A percentile compares a stretch with the other conserved stretches of the same genome.
phyloP scores from a whole-genome alignment of 1,140 invertebrate species.

The Drosophila pachea region DNA sequence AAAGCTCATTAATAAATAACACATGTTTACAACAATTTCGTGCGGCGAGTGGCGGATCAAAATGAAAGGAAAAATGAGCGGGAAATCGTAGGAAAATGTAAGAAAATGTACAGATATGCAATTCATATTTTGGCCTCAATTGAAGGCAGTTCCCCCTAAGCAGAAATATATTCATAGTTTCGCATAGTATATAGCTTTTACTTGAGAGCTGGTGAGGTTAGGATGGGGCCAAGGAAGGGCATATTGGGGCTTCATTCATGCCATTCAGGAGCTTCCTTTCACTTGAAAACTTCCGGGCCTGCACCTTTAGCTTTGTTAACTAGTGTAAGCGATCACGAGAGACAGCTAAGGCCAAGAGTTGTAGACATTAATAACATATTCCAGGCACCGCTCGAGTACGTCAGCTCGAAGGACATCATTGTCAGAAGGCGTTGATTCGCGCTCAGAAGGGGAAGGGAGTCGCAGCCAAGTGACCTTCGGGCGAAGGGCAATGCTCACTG shows the following conservation, averaged over 20 bases:
- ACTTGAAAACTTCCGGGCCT: background rate
- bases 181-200: too few relatives aligned
- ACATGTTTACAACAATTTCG: background rate
- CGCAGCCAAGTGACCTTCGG: slow-evolving; percentile 4
- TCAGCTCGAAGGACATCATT: slow-evolving; percentile 1
- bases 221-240: too few relatives aligned
- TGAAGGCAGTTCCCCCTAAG: too few relatives aligned
- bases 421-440: slow-evolving; percentile 1
- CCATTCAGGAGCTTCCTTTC: too few relatives aligned
- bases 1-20: slow-evolving; percentile 46
- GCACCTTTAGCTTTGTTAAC: background rate
- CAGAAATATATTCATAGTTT: too few relatives aligned
- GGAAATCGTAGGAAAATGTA: background rate
- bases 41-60: background rate
- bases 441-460: background rate
- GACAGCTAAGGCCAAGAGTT: slow-evolving; percentile 11
- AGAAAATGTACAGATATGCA: background rate
- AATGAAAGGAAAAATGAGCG: background rate
- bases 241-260: too few relatives aligned
- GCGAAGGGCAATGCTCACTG: background rate
- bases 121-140: background rate
- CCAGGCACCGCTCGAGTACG: background rate
- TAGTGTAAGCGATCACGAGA: slow-evolving; percentile 1
- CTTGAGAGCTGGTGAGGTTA: background rate
- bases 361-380: background rate